These are phyloP conservation scores for Luperina nickerlii DNA, from an alignment of 2,888 invertebrate species.

Conservation along the genomic window DNA sequence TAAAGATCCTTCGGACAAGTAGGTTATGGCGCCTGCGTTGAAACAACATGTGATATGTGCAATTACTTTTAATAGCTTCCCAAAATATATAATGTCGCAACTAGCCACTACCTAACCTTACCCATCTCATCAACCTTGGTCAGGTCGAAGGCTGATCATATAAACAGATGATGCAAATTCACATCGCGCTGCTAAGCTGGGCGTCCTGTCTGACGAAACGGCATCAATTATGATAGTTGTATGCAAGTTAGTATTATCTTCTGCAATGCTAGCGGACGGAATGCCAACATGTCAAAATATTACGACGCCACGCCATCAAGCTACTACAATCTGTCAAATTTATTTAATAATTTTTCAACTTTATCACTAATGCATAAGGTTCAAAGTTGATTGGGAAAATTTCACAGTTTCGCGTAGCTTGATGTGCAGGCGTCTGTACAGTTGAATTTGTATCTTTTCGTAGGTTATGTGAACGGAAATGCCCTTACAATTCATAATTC, in stretches of 20 bases:
- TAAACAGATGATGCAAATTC: conserved; percentile 60
- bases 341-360: too few species aligned
- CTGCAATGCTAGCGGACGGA: conserved; percentile 45
- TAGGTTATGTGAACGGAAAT: background rate
- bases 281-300: conserved; percentile 43
- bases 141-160: conserved; percentile 52
- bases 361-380: too few species aligned
- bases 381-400: too few species aligned
- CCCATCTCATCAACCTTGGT: conserved; percentile 43
- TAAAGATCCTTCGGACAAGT: conserved; percentile 8
- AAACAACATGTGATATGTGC: conserved; percentile 9
- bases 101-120: conserved; percentile 4
- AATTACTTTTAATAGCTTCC: conserved; percentile 33
- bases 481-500: background rate
- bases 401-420: too few species aligned
- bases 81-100: conserved; percentile 38
- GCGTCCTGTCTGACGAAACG: conserved; percentile 52
- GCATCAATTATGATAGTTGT: conserved; percentile 49
- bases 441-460: conserved; percentile 6
- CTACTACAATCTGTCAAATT: too few species aligned
- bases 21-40: conserved; percentile 13
- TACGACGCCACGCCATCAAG: background rate
- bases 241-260: conserved; percentile 52
- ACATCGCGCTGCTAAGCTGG: conserved; percentile 26
- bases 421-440: too few species aligned